A percentile compares a stretch with the other conserved stretches of the same genome.
Evolutionary conservation across 2,113 vertebrate genomes (phyloP).

Genomic region (Hipposideros armiger): DNA sequence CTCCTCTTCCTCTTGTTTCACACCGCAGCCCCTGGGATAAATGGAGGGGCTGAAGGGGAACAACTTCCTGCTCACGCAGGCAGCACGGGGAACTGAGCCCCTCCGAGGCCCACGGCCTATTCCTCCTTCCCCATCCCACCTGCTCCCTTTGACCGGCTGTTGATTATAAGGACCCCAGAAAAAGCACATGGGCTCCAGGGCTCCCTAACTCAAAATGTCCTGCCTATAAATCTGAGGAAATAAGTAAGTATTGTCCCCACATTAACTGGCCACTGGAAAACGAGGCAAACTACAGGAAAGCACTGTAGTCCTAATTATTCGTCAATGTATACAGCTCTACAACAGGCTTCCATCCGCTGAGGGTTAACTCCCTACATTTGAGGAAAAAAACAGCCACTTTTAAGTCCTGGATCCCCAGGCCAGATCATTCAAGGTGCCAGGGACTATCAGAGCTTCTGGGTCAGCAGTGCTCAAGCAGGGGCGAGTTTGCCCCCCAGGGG

Average conservation of each 20-base stretch:
- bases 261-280: neutral
- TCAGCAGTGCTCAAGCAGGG: constrained; percentile 3
- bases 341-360: neutral
- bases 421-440: neutral
- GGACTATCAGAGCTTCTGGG: constrained; percentile 20
- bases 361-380: neutral
- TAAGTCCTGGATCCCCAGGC: neutral
- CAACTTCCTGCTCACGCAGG: neutral
- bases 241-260: constrained; percentile 2
- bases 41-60: neutral
- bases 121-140: constrained; percentile 52
- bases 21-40: neutral
- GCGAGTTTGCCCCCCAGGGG: neutral
- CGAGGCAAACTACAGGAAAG: constrained; percentile 9
- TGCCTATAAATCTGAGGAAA: neutral
- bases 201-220: constrained; percentile 45
- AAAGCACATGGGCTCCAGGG: constrained; percentile 57
- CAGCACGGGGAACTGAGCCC: constrained; percentile 33
- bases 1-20: neutral
- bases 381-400: neutral
- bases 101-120: neutral
- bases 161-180: constrained; percentile 24
- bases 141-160: constrained; percentile 71
- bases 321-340: neutral
- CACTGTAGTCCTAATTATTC: neutral